Base-by-base conservation (phyloP, 2,888 invertebrate species). In the Melipona beecheii region DNA sequence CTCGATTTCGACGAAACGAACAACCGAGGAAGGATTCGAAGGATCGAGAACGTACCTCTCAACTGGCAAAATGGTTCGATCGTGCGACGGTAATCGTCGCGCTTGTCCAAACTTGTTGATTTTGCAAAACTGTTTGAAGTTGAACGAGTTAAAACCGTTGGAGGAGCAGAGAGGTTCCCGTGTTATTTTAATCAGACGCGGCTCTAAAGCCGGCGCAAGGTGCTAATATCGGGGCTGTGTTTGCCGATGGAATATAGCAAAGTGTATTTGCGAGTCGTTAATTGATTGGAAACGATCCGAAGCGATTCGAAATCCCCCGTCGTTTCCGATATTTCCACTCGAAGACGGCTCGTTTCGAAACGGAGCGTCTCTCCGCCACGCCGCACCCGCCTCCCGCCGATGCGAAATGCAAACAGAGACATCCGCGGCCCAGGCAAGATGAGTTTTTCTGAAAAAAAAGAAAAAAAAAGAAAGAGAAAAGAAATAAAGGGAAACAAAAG, bases 261-360 rank as follows among this genome's bases (percentile, higher is more conserved):
- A 19, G 15, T 11, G 50, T 66, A 36, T 66, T 73, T 65, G 74
- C 21, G 21, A n/a, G 65, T 21, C 66, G 74, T 43, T 52, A 68
- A 78, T 78, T 60, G 78, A 43, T 66, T 36, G 75, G 50, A 21
- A 60, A 36, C 74, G 56, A 73, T 78, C n/a, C 54, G 72, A 13
- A n/a, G n/a, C 24, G 24, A 3, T 19, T 58, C 4, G 43, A 77
- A 72, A 60, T 50, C 21, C 56, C 21, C 52, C 9, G 9, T 56
- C 52, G 21, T n/a, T 78, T 24, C 15, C 24, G n/a, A 24, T 50
- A 71, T 52, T 52, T n/a, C 31, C 50, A 13, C 50, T 31, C 19
- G 31, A 31, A 36, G 17, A 36, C 31, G 19, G 36, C 15, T 64
- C 24, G 60, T 60, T 60, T 24, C 60, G 19, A 24, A 24, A 24